Evolutionary conservation across 2,113 vertebrate species (phyloP), one percentile per base, ranked within the genome.

Genomic region (Balaenoptera acutorostrata): DNA sequence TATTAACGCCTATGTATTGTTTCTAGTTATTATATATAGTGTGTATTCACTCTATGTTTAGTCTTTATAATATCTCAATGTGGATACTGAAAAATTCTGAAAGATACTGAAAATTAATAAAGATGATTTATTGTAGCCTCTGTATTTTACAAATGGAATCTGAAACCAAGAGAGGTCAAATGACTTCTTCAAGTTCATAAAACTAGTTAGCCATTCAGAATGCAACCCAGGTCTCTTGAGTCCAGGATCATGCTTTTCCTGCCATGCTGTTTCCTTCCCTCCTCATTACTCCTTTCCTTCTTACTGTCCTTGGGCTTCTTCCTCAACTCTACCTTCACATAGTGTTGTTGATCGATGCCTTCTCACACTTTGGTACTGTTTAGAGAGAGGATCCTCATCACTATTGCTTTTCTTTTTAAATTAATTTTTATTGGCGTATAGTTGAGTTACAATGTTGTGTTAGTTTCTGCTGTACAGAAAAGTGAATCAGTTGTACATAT

Each of bases 231-330:
- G 4, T 64, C 20, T 31, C 18, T 39, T 3, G 36, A 25, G 29
- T 69, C 36, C n/a, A 78, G 20, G 23, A 33, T 10, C 27, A 33
- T 14, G 5, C 2, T 39, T 64, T 72, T 33, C 3, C 15, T 74
- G 46, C 9, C 25, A 13, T 21, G 0, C 20, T 23, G 0, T 39
- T 8, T 59, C 15, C 17, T 41, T 21, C 39, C 1, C 1, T 3
- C 0, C 2, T 93, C 63, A 46, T 72, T 33, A 18, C 2, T 15
- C 39, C 27, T 33, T 46, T 57, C 12, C 11, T 39, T 17, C 5
- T 74, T 21, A 1, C 8, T 55, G 23, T 33, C 20, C 41, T 29
- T 1, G 10, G 6, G 23, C 33, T 31, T 8, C 52, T 39, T 63
- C 27, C 31, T 88, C 63, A 20, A 8, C 11, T 90, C 12, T 2